Percentiles rank a stretch among this genome's conserved stretches.
Evolutionary conservation across 1,140 invertebrate genomes (phyloP).

Genomic region (Telenomus remus): DNA sequence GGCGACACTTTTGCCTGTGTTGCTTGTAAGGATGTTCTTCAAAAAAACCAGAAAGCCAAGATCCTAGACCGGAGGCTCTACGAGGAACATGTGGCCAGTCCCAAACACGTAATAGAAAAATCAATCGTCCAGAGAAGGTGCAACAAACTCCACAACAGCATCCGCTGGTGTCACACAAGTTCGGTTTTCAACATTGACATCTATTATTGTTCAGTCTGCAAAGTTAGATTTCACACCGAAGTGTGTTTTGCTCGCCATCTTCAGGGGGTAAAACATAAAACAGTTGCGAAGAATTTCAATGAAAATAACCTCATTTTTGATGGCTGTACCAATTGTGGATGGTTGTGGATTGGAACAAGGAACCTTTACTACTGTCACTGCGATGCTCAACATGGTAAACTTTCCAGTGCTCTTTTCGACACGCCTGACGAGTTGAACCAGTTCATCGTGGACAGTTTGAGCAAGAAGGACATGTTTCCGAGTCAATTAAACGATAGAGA

Average conservation of each 20-base stretch:
- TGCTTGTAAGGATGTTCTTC: no score
- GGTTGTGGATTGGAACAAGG: conserved; percentile 47
- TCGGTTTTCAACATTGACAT: conserved; percentile 50
- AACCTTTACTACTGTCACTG: conserved; percentile 48
- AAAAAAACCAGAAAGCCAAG: no score
- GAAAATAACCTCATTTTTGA: conserved; percentile 23
- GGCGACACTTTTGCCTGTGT: no score
- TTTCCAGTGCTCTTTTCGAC: background rate
- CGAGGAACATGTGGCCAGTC: conserved; percentile 2
- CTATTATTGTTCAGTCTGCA: conserved; percentile 48
- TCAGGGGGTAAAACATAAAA: background rate
- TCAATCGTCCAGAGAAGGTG: conserved; percentile 8
- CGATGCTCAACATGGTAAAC: conserved; percentile 20
- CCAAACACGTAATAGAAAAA: conserved; percentile 10
- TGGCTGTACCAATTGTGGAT: conserved; percentile 55
- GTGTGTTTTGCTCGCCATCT: conserved; percentile 52
- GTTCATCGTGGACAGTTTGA: conserved; percentile 35
- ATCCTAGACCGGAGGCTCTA: no score
- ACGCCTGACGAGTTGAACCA: conserved; percentile 15
- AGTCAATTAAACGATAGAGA: conserved; percentile 16
- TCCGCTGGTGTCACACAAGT: conserved; percentile 22
- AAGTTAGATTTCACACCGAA: conserved; percentile 12
- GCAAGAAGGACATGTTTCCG: conserved; percentile 3
- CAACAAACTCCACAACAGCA: conserved; percentile 19
- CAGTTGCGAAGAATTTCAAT: background rate